phyloP scores from a whole-genome alignment of 2,113 vertebrate species.

The Archocentrus centrarchus region DNA sequence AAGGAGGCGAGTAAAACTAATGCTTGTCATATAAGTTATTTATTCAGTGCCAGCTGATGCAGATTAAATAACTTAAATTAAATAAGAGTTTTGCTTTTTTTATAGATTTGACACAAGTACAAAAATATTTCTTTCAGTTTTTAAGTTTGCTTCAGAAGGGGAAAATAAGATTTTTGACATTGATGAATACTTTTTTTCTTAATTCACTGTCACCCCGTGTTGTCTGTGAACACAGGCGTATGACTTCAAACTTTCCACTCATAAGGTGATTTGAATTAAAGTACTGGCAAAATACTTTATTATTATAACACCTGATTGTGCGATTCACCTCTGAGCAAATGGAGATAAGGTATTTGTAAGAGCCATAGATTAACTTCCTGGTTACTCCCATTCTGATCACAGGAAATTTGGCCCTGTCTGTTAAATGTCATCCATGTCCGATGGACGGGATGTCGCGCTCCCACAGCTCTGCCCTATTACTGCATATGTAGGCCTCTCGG shows the following conservation, averaged over 20 bases:
- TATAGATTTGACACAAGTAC: not conserved
- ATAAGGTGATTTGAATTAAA: not conserved
- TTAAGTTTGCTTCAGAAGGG: not conserved
- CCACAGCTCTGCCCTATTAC: conserved; percentile 68
- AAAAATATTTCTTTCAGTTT: not conserved
- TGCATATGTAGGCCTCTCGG: conserved; percentile 66
- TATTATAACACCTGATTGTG: not conserved
- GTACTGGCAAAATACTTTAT: not conserved
- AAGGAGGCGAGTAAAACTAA: conserved; percentile 46
- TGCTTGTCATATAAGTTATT: conserved; percentile 10
- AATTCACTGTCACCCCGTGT: not conserved
- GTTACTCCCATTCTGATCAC: conserved; percentile 65
- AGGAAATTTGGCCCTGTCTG: conserved; percentile 74
- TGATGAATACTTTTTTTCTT: not conserved
- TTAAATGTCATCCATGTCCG: conserved; percentile 76
- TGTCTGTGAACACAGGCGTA: not conserved
- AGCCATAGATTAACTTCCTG: conserved; percentile 62
- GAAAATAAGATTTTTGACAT: not conserved
- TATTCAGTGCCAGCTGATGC: conserved; percentile 18
- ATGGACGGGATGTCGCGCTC: conserved; percentile 64
- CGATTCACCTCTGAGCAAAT: not conserved
- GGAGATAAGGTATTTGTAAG: conserved; percentile 59
- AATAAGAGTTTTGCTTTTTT: not conserved
- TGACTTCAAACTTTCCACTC: not conserved
- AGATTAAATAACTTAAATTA: conserved; percentile 12